These are phyloP conservation scores for Neotoxoptera formosana DNA, from an alignment of 1,140 invertebrate species.

Conservation along the genomic window DNA sequence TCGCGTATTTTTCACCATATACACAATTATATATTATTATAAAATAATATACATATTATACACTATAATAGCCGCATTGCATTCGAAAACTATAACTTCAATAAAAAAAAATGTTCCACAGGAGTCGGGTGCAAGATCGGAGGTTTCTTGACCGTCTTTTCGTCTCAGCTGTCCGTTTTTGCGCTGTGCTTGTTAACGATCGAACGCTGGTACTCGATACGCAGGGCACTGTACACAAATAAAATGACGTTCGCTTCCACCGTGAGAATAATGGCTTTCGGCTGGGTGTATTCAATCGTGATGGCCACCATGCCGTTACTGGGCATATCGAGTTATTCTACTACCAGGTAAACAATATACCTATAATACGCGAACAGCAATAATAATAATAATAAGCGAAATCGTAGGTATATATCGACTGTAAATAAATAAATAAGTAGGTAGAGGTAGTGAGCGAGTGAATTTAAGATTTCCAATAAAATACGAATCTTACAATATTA, in stretches of 20 bases:
- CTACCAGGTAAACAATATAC: constrained; percentile 64
- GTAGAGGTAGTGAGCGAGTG: not conserved
- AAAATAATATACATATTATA: not conserved
- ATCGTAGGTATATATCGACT: not conserved
- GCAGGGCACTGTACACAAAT: constrained; percentile 71
- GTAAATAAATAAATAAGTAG: not conserved
- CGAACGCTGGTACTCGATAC: constrained; percentile 73
- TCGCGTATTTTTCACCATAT: not conserved
- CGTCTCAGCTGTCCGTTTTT: constrained; percentile 73
- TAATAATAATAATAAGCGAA: not conserved
- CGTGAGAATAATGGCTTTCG: constrained; percentile 67
- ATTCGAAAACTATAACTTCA: not conserved
- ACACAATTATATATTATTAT: too few relatives aligned
- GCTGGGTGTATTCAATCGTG: constrained; percentile 68
- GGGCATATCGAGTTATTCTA: constrained; percentile 69
- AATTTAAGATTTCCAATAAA: not conserved
- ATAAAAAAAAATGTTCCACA: constrained; percentile 37
- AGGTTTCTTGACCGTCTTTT: constrained; percentile 75
- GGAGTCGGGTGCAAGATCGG: constrained; percentile 69
- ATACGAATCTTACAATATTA: not conserved
- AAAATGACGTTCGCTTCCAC: constrained; percentile 69
- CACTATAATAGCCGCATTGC: too few relatives aligned
- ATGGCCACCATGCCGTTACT: constrained; percentile 70
- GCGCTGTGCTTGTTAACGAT: constrained; percentile 73
- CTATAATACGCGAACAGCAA: too few relatives aligned